These are phyloP conservation scores for Babylonia areolata DNA, from an alignment of 1,140 invertebrate species.

Conservation along the genomic window DNA sequence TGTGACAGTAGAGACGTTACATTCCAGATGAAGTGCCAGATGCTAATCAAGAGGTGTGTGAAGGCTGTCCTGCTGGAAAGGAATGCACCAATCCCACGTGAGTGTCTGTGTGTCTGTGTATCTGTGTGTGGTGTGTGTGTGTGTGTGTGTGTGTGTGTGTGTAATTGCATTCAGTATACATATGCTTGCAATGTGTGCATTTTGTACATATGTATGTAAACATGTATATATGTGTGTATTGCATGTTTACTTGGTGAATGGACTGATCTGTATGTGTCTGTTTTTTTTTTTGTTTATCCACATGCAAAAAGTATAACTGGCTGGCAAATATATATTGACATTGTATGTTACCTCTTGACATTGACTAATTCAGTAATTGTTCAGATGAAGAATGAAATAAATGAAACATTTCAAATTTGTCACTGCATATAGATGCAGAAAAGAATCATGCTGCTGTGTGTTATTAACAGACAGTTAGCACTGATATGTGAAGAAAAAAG, in stretches of 20 bases:
- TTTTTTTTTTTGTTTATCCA: not conserved
- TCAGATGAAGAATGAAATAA: too few relatives aligned
- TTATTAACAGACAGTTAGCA: too few relatives aligned
- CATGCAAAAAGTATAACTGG: too few relatives aligned
- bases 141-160: not conserved
- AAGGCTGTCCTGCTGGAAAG: conserved; percentile 60
- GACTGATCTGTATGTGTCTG: conserved; percentile 2
- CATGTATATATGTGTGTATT: too few relatives aligned
- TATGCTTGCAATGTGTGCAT: not conserved
- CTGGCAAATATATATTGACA: too few relatives aligned
- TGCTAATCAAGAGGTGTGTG: conserved; percentile 49
- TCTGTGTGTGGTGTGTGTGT: conserved; percentile 16
- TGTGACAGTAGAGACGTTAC: not conserved
- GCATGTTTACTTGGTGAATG: too few relatives aligned
- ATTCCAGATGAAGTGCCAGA: conserved; percentile 39
- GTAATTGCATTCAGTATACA: not conserved
- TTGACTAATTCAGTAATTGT: too few relatives aligned
- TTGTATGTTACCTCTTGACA: too few relatives aligned
- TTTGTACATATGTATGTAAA: not conserved
- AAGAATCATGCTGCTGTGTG: too few relatives aligned
- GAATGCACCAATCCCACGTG: conserved; percentile 61
- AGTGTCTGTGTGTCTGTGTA: conserved; percentile 30
- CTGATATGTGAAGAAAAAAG: too few relatives aligned
- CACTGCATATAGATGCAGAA: too few relatives aligned
- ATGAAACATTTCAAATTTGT: too few relatives aligned